Percentiles rank a stretch among this genome's conserved stretches.
Conservation (phyloP, 2,888 invertebrate species). For the Sceliomorpha sp. region DNA sequence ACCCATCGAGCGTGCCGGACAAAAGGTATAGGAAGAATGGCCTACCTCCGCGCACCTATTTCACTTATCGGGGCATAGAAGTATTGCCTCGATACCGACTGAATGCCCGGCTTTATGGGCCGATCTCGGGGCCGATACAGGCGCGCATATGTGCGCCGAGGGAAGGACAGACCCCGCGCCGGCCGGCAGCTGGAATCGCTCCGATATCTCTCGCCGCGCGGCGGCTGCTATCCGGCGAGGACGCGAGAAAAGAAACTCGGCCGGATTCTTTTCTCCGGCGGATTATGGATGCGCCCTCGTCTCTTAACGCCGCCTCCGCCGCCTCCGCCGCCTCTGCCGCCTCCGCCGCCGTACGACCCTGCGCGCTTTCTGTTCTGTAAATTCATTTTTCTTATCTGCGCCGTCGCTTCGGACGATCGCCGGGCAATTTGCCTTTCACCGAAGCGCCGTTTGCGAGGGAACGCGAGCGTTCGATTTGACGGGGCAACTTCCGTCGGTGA, state of each 20-base stretch:
- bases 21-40: conserved; percentile 72
- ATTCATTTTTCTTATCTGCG: conserved; percentile 42
- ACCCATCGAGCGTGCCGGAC: conserved; percentile 57
- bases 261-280: conserved; percentile 41
- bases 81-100: conserved; percentile 73
- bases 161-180: conserved; percentile 40
- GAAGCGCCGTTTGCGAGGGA: background rate
- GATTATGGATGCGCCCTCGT: conserved; percentile 47
- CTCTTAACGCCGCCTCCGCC: conserved; percentile 36
- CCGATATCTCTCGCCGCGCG: conserved; percentile 61
- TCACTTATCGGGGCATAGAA: conserved; percentile 75
- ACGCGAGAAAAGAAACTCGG: conserved; percentile 55
- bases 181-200: conserved; percentile 58
- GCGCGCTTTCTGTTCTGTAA: conserved; percentile 31
- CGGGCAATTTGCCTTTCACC: conserved; percentile 7
- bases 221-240: conserved; percentile 59
- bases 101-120: conserved; percentile 75
- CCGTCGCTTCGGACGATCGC: conserved; percentile 5
- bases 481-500: conserved; percentile 24
- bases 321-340: too few species aligned
- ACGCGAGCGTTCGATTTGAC: conserved; percentile 10
- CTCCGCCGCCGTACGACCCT: conserved; percentile 35
- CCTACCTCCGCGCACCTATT: conserved; percentile 70
- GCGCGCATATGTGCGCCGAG: conserved; percentile 40
- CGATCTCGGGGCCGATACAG: conserved; percentile 71